Base-by-base conservation (phyloP, 2,797 vertebrate species). In the Iguana delicatissima region DNA sequence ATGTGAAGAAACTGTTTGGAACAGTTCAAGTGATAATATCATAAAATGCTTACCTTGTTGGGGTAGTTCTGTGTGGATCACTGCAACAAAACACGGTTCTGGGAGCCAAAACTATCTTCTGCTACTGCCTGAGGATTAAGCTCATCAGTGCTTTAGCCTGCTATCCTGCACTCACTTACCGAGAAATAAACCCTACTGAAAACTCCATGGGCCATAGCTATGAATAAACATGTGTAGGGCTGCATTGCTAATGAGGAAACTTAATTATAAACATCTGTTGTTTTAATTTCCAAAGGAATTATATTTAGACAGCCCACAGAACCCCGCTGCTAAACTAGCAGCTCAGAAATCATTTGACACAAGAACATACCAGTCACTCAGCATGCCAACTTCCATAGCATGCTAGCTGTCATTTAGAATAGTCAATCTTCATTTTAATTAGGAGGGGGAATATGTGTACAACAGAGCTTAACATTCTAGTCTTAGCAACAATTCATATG, bases 251-350 rank as follows among this genome's bases (percentile, higher is more conserved):
- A 96, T 85, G 90, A 94, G 91, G 89, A 97, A 89, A 76, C 90
- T 95, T 96, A 95, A 96, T 96, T 95, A 94, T 90, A 97, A 83
- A 96, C 95, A 96, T 95, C 96, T 97, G 96, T 94, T 96, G 92
- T 93, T 97, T 96, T 96, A 97, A 96, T 96, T 96, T 95, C 93
- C 95, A 94, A 86, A 96, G 91, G 95, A 96, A 96, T 96, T 95
- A 93, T 93, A 95, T 96, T 93, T 93, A 94, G 93, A 92, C 90
- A 92, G 92, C 91, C 81, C 3, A 92, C 91, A 93, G 95, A 94
- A 93, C 87, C 87, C 94, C 57, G 67, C 93, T 93, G 94, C 89
- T 91, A 50, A 92, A 93, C 29, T 92, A 93, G 92, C 82, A 80
- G 92, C 92, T 89, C 50, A 85, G 77, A 92, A 93, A 92, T 81